Evolutionary conservation across 2,113 vertebrate species (phyloP), one percentile per base, ranked within the genome.

Genomic region (Riparia riparia): DNA sequence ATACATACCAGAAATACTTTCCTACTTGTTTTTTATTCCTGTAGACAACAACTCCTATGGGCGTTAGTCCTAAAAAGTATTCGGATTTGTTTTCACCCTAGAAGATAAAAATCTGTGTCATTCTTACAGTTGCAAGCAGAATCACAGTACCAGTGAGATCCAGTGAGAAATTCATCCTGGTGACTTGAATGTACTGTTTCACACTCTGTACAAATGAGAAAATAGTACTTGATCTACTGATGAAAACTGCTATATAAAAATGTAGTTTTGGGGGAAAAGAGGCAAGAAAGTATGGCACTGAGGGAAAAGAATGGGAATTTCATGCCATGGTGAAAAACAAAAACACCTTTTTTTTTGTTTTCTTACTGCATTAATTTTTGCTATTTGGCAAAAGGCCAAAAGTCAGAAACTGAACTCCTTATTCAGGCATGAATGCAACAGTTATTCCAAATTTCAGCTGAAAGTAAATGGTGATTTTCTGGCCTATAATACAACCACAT

Each of bases 11-110:
- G 97, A 99, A 98, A 97, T 99, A 99, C 82, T 99, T 99, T 79
- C 99, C 99, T 66, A 99, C 99, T 98, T 99, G 99, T 26, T 98
- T 98, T 97, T 99, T 99, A 97, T 98, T 99, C 96, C 98, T 99
- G 97, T 99, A 99, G 95, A 99, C 98, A 88, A 99, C 98, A 82
- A 99, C 98, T 79, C 99, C 99, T 85, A 98, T 89, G 4, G 99
- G 99, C 51, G 98, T 99, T 86, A 99, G 96, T 86, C 99, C 99
- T 95, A 99, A 97, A 96, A 99, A 99, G 96, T 99, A 99, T 76
- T 99, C 98, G 14, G 98, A 98, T 64, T 98, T 98, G 94, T 98
- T 99, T 97, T 99, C 99, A 84, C 99, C 99, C 99, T 99, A 95
- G 53, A 97, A 98, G 97, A 97, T 60, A 97, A 65, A 97, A 95